Evolutionary conservation across 2,888 invertebrate genomes (phyloP).

Genomic region (Timema podura): DNA sequence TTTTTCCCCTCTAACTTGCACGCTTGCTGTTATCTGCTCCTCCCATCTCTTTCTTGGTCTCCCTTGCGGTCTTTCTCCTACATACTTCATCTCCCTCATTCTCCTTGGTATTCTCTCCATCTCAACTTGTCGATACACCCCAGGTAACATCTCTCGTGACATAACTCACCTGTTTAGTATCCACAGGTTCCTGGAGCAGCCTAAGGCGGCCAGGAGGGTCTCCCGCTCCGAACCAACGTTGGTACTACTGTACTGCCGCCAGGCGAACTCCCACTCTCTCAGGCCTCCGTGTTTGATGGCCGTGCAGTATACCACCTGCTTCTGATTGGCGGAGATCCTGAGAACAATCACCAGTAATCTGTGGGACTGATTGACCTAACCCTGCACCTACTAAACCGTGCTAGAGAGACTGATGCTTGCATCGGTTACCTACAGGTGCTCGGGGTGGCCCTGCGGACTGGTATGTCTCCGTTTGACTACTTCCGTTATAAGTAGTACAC

Average conservation of each 20-base stretch:
- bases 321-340: constrained; percentile 60
- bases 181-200: constrained; percentile 51
- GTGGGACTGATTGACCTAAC: too few species aligned
- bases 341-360: constrained; percentile 29
- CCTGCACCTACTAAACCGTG: too few species aligned
- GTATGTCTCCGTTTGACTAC: too few species aligned
- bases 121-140: constrained; percentile 7
- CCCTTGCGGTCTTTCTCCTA: too few species aligned
- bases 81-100: neutral
- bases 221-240: constrained; percentile 59
- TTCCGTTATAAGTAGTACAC: too few species aligned
- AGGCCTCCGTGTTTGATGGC: constrained; percentile 59
- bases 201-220: constrained; percentile 50
- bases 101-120: neutral
- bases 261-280: constrained; percentile 65
- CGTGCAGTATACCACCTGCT: constrained; percentile 61
- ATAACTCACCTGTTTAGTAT: constrained; percentile 50
- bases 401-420: too few species aligned
- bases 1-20: too few species aligned
- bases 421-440: too few species aligned
- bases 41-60: too few species aligned
- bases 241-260: constrained; percentile 48
- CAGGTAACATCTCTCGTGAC: neutral
- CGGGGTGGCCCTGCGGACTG: too few species aligned
- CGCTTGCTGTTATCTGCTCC: too few species aligned